phyloP scores from a whole-genome alignment of 2,797 vertebrate species.

The Muscicapa comitata region DNA sequence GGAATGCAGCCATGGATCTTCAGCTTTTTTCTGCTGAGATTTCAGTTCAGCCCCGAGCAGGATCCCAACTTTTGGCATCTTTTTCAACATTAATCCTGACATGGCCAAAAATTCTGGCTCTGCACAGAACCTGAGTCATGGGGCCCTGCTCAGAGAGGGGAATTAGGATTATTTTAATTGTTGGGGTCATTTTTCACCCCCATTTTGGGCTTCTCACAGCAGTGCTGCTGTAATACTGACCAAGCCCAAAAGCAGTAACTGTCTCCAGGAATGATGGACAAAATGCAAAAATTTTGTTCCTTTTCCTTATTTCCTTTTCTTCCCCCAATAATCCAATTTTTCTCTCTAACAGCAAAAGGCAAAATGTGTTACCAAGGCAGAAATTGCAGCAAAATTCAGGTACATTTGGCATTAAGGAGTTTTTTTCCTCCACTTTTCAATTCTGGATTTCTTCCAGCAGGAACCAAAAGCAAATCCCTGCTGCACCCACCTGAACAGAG shows the following conservation, averaged over 20 bases:
- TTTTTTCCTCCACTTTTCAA: neutral
- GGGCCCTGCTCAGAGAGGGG: fast-evolving
- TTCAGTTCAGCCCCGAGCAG: neutral
- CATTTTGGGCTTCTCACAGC: neutral
- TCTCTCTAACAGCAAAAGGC: neutral
- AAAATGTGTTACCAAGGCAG: neutral
- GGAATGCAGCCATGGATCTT: slow-evolving; percentile 24
- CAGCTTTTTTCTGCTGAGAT: slow-evolving; percentile 9
- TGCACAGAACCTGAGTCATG: neutral
- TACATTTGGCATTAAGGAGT: neutral
- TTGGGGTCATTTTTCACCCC: neutral
- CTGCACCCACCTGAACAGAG: neutral
- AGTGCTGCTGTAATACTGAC: neutral
- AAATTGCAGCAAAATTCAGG: neutral
- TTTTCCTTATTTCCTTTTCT: neutral
- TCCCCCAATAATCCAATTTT: neutral
- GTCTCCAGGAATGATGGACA: neutral
- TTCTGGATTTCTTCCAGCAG: neutral
- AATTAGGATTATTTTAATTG: neutral
- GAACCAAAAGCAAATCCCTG: neutral
- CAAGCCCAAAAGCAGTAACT: neutral
- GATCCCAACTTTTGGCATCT: neutral
- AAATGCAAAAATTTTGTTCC: neutral
- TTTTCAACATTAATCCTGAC: neutral
- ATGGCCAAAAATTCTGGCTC: neutral